phyloP scores from a whole-genome alignment of 2,888 invertebrate species.

The Orchesella flavescens region DNA sequence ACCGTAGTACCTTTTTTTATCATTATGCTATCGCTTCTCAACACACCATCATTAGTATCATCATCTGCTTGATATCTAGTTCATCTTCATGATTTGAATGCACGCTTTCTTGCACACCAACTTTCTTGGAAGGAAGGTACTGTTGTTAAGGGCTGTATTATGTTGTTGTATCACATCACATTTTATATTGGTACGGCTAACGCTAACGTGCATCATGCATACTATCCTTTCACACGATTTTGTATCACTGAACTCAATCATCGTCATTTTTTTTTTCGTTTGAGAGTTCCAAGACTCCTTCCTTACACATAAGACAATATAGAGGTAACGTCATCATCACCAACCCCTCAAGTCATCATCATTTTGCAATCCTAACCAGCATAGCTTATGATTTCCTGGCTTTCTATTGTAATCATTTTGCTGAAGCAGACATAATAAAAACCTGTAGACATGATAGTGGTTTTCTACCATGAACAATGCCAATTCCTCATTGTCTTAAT shows the following conservation, averaged over 20 bases:
- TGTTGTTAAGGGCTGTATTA: constrained; percentile 4
- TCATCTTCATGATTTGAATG: constrained; percentile 50
- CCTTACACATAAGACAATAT: neutral
- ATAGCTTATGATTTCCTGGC: constrained; percentile 46
- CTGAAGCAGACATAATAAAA: neutral
- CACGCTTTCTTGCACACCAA: constrained; percentile 56
- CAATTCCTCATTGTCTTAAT: constrained; percentile 53
- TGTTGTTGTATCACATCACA: neutral
- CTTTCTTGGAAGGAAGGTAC: constrained; percentile 57
- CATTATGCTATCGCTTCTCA: constrained; percentile 10
- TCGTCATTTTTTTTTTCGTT: neutral
- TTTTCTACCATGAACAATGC: constrained; percentile 42
- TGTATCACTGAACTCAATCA: neutral
- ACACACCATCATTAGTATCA: constrained; percentile 29
- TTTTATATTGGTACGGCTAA: neutral
- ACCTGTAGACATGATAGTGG: constrained; percentile 36
- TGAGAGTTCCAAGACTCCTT: constrained; percentile 13
- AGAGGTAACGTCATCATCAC: too few species aligned
- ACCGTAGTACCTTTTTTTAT: constrained; percentile 44
- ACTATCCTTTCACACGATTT: constrained; percentile 40
- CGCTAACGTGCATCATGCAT: constrained; percentile 26
- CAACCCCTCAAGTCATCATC: neutral
- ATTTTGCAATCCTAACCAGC: neutral
- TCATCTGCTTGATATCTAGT: constrained; percentile 25
- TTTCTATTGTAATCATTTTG: constrained; percentile 50